phyloP scores from a whole-genome alignment of 1,140 invertebrate species.

The Aphaenogaster rudis region DNA sequence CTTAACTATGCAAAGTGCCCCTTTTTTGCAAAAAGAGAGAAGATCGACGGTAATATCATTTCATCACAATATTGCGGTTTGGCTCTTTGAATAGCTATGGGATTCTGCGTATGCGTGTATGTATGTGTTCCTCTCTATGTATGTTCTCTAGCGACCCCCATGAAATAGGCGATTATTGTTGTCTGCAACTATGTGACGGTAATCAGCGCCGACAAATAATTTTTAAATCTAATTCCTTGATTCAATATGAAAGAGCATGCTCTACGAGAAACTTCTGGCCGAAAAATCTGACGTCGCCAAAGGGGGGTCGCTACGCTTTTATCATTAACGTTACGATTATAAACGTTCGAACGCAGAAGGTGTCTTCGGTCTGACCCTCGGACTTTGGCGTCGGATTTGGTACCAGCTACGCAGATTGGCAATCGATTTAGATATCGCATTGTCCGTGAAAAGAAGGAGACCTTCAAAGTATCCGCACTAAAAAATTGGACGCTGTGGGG shows the following conservation, averaged over 20 bases:
- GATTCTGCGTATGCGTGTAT: constrained; percentile 71
- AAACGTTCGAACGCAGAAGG: background rate
- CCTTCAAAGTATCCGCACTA: background rate
- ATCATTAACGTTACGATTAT: constrained; percentile 11
- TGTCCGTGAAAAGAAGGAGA: background rate
- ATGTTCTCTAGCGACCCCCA: constrained; percentile 17
- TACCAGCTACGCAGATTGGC: constrained; percentile 4
- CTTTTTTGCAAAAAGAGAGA: constrained; percentile 73
- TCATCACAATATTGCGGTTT: constrained; percentile 80
- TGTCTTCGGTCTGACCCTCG: background rate
- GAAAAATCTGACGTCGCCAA: background rate
- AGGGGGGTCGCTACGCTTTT: background rate
- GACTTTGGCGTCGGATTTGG: constrained; percentile 3
- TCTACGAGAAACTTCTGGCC: background rate
- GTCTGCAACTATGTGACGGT: background rate
- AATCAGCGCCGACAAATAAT: background rate
- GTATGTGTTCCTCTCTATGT: background rate
- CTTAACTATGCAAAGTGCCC: constrained; percentile 85
- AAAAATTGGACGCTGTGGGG: background rate
- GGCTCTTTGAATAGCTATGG: constrained; percentile 85
- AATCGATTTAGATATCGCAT: constrained; percentile 2
- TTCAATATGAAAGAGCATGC: background rate
- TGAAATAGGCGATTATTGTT: background rate
- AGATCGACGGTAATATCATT: constrained; percentile 84
- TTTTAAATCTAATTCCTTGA: background rate